phyloP scores from a whole-genome alignment of 2,113 vertebrate genomes.

The Semicossyphus pulcher region DNA sequence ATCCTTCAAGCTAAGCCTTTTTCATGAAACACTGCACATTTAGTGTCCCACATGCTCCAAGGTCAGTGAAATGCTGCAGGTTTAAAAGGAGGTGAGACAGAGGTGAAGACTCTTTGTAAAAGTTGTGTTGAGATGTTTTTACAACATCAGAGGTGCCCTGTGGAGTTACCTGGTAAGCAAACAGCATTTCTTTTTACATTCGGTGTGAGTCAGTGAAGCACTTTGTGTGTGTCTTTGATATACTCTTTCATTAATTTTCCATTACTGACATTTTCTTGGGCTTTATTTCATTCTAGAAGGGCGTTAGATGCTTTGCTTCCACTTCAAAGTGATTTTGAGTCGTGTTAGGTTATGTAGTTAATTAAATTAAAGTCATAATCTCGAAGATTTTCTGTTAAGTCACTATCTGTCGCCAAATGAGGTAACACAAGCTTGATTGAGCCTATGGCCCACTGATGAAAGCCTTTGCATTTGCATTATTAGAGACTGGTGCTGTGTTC shows the following conservation, averaged over 20 bases:
- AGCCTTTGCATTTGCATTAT: too few relatives aligned
- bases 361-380: too few relatives aligned
- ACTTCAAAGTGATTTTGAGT: neutral
- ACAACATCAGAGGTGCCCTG: neutral
- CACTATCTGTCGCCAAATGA: too few relatives aligned
- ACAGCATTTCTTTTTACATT: neutral
- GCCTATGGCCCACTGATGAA: too few relatives aligned
- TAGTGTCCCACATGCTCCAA: conserved; percentile 52
- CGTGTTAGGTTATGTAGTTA: too few relatives aligned
- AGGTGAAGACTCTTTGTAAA: neutral
- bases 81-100: conserved; percentile 25
- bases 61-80: conserved; percentile 44
- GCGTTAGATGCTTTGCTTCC: neutral
- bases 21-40: conserved; percentile 69
- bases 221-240: neutral
- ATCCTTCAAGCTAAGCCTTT: conserved; percentile 61
- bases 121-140: neutral
- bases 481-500: too few relatives aligned
- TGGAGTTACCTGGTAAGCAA: conserved; percentile 5
- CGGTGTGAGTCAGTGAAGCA: neutral
- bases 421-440: too few relatives aligned
- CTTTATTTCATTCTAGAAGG: neutral
- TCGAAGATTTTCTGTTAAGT: too few relatives aligned
- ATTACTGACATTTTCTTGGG: neutral
- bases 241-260: too few relatives aligned